Conservation (phyloP, 2,113 vertebrate genomes). For the Callipepla californica region DNA sequence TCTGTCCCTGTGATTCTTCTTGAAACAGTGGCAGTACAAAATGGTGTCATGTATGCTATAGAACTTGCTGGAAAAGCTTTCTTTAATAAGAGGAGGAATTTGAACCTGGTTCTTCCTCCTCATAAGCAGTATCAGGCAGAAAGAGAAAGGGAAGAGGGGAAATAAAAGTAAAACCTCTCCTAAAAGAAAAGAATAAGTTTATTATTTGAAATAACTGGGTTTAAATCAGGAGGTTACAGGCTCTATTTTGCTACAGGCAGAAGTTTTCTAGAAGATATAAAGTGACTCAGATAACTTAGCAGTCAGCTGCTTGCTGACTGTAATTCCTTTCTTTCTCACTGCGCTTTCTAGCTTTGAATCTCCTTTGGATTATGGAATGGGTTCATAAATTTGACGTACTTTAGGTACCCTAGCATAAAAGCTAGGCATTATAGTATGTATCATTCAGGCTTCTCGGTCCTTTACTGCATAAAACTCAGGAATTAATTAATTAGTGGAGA, state of each 20-base stretch:
- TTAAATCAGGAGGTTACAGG: neutral
- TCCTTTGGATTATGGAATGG: neutral
- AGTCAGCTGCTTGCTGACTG: neutral
- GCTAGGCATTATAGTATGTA: neutral
- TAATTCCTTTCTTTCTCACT: neutral
- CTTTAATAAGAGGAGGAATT: neutral
- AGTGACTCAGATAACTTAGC: neutral
- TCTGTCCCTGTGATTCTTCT: neutral
- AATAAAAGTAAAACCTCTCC: neutral
- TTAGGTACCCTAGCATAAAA: neutral
- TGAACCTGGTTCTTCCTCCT: neutral
- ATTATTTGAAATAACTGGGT: neutral
- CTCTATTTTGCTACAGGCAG: neutral
- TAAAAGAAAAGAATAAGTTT: neutral
- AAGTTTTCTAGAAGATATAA: neutral
- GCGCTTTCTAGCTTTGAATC: neutral
- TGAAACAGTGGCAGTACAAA: neutral
- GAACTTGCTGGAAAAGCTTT: neutral
- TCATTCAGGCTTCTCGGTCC: neutral
- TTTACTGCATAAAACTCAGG: neutral
- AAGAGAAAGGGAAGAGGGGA: neutral
- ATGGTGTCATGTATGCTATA: neutral
- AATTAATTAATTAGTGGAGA: constrained; percentile 27
- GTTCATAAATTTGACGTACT: neutral
- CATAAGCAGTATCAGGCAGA: neutral